These are phyloP conservation scores for Rhizomys pruinosus DNA, from an alignment of 2,113 vertebrate genomes.

Conservation along the genomic window DNA sequence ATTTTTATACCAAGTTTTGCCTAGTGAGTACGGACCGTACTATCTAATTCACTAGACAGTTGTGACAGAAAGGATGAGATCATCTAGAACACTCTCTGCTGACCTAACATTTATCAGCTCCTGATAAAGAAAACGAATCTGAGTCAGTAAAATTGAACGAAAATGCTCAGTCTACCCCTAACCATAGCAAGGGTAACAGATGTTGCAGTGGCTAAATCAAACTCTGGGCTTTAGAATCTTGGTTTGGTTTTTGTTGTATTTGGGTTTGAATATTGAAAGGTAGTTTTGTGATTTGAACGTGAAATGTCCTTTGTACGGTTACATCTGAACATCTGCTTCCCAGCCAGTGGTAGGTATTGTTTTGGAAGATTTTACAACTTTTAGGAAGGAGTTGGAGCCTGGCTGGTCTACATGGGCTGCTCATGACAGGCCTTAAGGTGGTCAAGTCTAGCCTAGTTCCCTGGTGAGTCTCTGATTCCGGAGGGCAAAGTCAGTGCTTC, in stretches of 20 bases:
- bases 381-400: neutral
- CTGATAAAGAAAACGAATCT: conserved; percentile 67
- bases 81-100: conserved; percentile 37
- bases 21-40: conserved; percentile 77
- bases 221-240: neutral
- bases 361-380: neutral
- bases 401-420: no score
- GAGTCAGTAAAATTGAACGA: conserved; percentile 52
- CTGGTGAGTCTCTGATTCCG: neutral
- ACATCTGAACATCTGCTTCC: neutral
- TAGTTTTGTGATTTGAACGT: neutral
- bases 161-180: neutral
- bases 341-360: neutral
- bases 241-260: neutral
- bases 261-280: neutral
- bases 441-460: neutral
- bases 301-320: neutral
- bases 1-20: conserved; percentile 80
- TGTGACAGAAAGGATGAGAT: conserved; percentile 61
- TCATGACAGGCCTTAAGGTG: no score
- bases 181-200: neutral
- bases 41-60: conserved; percentile 79
- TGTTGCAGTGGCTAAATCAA: neutral
- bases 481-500: neutral
- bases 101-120: conserved; percentile 76